Base-by-base conservation (phyloP, 2,888 invertebrate genomes). In the Phyto melanocephala region DNA sequence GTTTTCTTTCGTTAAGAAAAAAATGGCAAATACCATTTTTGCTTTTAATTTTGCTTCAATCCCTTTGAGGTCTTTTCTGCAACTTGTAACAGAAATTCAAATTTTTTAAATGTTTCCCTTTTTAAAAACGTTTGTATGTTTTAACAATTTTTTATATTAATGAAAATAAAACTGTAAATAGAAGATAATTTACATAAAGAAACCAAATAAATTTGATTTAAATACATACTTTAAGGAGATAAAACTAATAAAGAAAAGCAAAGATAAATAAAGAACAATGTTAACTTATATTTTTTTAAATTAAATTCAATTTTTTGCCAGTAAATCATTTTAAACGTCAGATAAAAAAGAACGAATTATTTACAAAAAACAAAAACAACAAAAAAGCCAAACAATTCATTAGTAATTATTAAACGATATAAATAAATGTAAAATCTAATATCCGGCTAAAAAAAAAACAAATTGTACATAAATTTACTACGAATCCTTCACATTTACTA, bases 11-110 rank as follows among this genome's bases (percentile, higher is more conserved):
- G 33, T 37, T 47, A 63, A 65, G n/a, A n/a, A 20, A 65, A 77
- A 56, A 65, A 67, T 58, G 72, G 58, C 50, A 58, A 78, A 65
- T 78, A 71, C 65, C 71, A 40, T 58, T 65, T 71, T 70, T 40
- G 33, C 52, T 72, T 79, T 50, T n/a, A 52, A 79, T 67, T 60
- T 72, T 72, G 72, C 60, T 52, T 20, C 60, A 72, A 67, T 72
- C 65, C 67, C 79, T 60, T 60, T 11, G 24, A 50, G 11, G 24
- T 50, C 58, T 33, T 45, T 28, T 42, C 20, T 68, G 8, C 47
- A 63, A 47, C n/a, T 15, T 37, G 28, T 28, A 6, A n/a, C 37
- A 67, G 28, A 58, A 28, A 15, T 52, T 47, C 15, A n/a, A n/a
- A n/a, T n/a, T 47, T 13, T 11, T 45, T 7, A 7, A 20, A 45